These are phyloP conservation scores for Disparrhopalites patrizii DNA, from an alignment of 2,888 invertebrate genomes.

Conservation along the genomic window DNA sequence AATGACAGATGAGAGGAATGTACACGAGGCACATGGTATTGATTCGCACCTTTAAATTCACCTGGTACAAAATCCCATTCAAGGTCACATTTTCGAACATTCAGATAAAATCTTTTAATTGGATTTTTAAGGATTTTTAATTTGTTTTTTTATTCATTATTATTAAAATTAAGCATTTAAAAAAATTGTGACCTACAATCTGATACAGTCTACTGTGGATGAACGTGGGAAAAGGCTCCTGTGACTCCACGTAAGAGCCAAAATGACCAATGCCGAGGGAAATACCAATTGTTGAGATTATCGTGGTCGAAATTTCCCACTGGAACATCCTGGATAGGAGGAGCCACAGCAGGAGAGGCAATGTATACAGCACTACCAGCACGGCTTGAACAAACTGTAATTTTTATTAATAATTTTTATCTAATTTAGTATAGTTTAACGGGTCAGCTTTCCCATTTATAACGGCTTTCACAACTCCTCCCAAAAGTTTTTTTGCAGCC, in stretches of 20 bases:
- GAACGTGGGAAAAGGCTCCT: constrained; percentile 7
- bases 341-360: constrained; percentile 9
- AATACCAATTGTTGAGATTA: not conserved
- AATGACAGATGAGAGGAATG: constrained; percentile 1
- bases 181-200: not conserved
- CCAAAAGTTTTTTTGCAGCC: too few species aligned
- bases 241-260: not conserved
- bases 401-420: not conserved
- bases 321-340: not conserved
- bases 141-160: not conserved
- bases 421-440: too few species aligned
- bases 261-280: not conserved
- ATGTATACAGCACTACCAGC: constrained; percentile 1
- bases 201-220: not conserved
- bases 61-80: too few species aligned
- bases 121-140: too few species aligned
- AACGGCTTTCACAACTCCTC: too few species aligned
- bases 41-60: constrained; percentile 2
- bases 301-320: not conserved
- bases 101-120: too few species aligned
- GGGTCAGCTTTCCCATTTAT: too few species aligned
- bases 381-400: constrained; percentile 9
- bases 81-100: too few species aligned
- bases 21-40: constrained; percentile 6
- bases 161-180: not conserved